phyloP scores from a whole-genome alignment of 2,888 invertebrate genomes.

The Tricholauxania praeusta region DNA sequence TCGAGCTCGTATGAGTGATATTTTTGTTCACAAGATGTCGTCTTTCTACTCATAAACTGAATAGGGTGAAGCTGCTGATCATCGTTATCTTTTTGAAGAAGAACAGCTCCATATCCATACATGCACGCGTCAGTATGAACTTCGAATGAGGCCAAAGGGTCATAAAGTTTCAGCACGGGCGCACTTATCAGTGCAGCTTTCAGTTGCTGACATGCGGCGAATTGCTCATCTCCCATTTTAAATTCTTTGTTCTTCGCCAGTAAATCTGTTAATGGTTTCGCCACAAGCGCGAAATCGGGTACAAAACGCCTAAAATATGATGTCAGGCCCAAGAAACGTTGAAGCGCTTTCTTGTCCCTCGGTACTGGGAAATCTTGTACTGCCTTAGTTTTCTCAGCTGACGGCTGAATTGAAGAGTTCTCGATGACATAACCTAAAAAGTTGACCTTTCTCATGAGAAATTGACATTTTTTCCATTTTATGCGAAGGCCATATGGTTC shows the following conservation, averaged over 20 bases:
- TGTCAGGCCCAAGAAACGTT: conserved; percentile 43
- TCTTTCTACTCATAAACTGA: conserved; percentile 46
- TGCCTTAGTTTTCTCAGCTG: conserved; percentile 33
- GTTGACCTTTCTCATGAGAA: conserved; percentile 38
- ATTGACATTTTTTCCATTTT: conserved; percentile 44
- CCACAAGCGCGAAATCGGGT: conserved; percentile 31
- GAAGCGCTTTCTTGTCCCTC: conserved; percentile 32
- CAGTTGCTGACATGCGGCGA: conserved; percentile 39
- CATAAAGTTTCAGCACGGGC: conserved; percentile 44
- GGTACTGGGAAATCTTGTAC: conserved; percentile 39
- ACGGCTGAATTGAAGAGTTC: conserved; percentile 30
- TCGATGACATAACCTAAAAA: conserved; percentile 42
- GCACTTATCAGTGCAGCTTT: conserved; percentile 35
- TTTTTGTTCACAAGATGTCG: conserved; percentile 34
- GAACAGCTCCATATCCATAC: conserved; percentile 46
- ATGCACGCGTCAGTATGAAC: too few relatives aligned
- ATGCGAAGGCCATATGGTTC: not conserved
- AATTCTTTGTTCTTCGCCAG: conserved; percentile 46
- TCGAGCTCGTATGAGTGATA: conserved; percentile 49
- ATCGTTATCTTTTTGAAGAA: conserved; percentile 43
- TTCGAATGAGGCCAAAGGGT: conserved; percentile 36
- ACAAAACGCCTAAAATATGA: conserved; percentile 45
- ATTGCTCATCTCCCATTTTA: conserved; percentile 37
- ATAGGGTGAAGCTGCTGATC: conserved; percentile 38
- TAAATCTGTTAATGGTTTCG: conserved; percentile 39